phyloP scores from a whole-genome alignment of 2,888 invertebrate genomes.

The Seladonia tumulorum region DNA sequence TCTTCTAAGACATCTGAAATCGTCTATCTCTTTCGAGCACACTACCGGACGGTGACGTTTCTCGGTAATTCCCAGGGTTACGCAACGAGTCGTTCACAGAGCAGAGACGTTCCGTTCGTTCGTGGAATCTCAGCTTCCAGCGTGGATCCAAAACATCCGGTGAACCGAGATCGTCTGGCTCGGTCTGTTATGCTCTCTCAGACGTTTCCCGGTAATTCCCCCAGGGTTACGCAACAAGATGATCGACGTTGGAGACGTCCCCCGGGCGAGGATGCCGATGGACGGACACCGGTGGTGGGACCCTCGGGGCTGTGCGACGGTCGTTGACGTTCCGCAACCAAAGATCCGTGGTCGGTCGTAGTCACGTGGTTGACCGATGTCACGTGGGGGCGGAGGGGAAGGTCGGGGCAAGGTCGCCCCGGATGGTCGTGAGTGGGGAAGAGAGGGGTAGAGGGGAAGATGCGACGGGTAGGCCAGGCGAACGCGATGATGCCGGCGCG shows the following conservation, averaged over 20 bases:
- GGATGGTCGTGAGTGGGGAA: background rate
- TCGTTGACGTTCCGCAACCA: constrained; percentile 42
- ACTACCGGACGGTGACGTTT: too few relatives aligned
- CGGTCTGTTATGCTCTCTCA: too few relatives aligned
- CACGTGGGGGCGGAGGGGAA: constrained; percentile 61
- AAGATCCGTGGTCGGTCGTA: constrained; percentile 45
- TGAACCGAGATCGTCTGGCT: too few relatives aligned
- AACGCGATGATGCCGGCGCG: background rate
- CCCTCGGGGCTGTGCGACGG: constrained; percentile 37
- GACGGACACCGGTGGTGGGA: background rate
- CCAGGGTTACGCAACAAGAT: constrained; percentile 40
- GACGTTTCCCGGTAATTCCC: too few relatives aligned
- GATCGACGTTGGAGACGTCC: constrained; percentile 43
- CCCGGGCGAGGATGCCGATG: constrained; percentile 15
- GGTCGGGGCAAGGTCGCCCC: constrained; percentile 3
- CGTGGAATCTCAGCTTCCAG: too few relatives aligned
- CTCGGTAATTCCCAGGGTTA: too few relatives aligned
- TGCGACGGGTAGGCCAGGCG: background rate
- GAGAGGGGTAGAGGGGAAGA: constrained; percentile 9
- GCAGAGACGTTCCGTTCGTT: too few relatives aligned
- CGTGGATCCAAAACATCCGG: too few relatives aligned
- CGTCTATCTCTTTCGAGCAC: too few relatives aligned
- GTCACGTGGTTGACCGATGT: constrained; percentile 55
- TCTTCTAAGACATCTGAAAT: background rate
- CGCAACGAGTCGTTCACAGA: too few relatives aligned